phyloP scores from a whole-genome alignment of 2,888 invertebrate species.

The Elysia crispata region DNA sequence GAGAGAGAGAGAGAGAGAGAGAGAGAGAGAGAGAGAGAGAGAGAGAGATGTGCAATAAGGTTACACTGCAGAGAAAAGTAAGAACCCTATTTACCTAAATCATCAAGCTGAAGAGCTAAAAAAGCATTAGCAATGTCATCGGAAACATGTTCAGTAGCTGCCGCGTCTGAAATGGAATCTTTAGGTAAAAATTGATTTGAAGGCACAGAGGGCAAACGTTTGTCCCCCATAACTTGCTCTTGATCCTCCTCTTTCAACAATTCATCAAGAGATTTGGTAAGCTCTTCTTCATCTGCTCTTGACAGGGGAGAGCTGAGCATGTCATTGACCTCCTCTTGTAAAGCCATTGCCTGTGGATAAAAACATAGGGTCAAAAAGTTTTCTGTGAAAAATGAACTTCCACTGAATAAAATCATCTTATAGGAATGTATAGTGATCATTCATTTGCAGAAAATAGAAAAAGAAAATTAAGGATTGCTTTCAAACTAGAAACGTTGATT shows the following conservation, averaged over 20 bases:
- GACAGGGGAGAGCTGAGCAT: slow-evolving; percentile 1
- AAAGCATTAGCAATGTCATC: not conserved
- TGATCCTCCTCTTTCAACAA: not conserved
- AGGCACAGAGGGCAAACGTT: not conserved
- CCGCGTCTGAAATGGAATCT: too few species aligned
- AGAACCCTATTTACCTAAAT: not conserved
- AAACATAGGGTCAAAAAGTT: not conserved
- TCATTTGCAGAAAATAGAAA: not conserved
- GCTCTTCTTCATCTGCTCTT: not conserved
- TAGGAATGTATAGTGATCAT: not conserved
- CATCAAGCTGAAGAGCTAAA: not conserved
- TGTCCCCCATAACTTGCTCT: not conserved
- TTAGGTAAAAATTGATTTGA: too few species aligned
- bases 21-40: too few species aligned
- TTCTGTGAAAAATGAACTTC: not conserved
- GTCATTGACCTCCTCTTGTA: slow-evolving; percentile 52
- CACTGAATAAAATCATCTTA: not conserved
- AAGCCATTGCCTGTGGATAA: slow-evolving; percentile 46
- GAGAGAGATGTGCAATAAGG: not conserved
- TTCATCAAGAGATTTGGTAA: slow-evolving; percentile 6
- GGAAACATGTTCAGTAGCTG: too few species aligned
- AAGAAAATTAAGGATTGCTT: not conserved
- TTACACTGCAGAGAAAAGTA: not conserved
- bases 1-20: too few species aligned
- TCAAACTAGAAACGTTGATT: too few species aligned